Evolutionary conservation across 1,140 invertebrate species (phyloP), one percentile per base, ranked within the genome.

Genomic region (Drosophila bipectinata): DNA sequence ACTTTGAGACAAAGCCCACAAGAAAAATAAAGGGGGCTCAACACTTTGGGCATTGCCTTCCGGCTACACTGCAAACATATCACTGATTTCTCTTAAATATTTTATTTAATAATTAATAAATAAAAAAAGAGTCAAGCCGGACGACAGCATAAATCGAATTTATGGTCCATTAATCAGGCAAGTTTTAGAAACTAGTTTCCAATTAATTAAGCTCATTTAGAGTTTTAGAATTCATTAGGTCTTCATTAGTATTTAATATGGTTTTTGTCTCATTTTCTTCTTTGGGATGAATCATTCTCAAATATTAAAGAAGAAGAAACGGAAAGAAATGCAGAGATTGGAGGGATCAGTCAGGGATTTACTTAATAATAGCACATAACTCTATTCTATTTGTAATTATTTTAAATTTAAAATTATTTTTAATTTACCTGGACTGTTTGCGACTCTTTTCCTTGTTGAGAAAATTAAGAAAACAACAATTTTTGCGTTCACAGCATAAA

Each of bases 1-100:
- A 75, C 71, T 41, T 75, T 39, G 53, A 52, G 47, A 71, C 64
- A 71, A 69, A 39, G 72, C 47, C 10, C 14, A 74, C 60, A 63
- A 28, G 10, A 12, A 12, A n/a, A 74, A 74, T 39, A 58, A 58
- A 53, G 51, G 32, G 24, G 47, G 24, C 18, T 66, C 26, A 21
- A 21, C 21, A 21, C 21, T 21, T 28, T 5, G 5, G 26, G 26
- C 5, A 1, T 6, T 24, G 9, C 48, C 45, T 63, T 37, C 18
- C 52, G 68, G 15, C 24, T 56, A 57, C 59, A 64, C 59, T 57
- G 37, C 1, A 8, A 39, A 26, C 12, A 45, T 28, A 4, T 4
- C 1, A 12, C 4, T n/a, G 10, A 37, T n/a, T 12, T 37, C 34
- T n/a, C 10, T 10, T 37, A 37, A 28, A 63, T 57, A 63, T 34